Evolutionary conservation across 2,113 vertebrate species (phyloP).

Genomic region (Melospiza georgiana): DNA sequence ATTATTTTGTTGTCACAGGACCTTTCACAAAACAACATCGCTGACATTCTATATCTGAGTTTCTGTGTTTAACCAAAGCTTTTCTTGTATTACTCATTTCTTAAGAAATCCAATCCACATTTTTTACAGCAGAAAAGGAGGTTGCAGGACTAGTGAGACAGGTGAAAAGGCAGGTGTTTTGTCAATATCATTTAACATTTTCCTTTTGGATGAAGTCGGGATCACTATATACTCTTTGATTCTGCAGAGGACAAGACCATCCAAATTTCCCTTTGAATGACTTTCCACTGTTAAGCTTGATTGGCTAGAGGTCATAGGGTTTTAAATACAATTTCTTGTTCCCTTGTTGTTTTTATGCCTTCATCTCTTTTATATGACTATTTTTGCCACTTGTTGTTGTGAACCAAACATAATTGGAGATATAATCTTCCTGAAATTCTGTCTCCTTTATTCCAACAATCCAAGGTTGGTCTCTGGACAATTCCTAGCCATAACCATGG

Average conservation of each 20-base stretch:
- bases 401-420: neutral
- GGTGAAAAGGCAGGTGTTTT: neutral
- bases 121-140: neutral
- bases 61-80: neutral
- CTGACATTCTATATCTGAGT: neutral
- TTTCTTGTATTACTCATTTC: neutral
- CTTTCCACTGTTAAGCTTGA: neutral
- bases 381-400: neutral
- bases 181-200: neutral
- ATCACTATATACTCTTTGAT: neutral
- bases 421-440: neutral
- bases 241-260: neutral
- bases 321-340: slow-evolving; percentile 15
- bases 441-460: neutral
- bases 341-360: neutral
- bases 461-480: neutral
- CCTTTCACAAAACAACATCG: neutral
- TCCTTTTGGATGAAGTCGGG: neutral
- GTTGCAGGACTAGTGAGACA: neutral
- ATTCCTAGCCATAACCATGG: neutral
- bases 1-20: neutral
- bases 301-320: neutral
- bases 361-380: neutral
- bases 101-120: neutral
- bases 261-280: neutral